Evolutionary conservation across 2,797 vertebrate species (phyloP), one percentile per base, ranked within the genome.

Genomic region (Pangasius larnaudii): DNA sequence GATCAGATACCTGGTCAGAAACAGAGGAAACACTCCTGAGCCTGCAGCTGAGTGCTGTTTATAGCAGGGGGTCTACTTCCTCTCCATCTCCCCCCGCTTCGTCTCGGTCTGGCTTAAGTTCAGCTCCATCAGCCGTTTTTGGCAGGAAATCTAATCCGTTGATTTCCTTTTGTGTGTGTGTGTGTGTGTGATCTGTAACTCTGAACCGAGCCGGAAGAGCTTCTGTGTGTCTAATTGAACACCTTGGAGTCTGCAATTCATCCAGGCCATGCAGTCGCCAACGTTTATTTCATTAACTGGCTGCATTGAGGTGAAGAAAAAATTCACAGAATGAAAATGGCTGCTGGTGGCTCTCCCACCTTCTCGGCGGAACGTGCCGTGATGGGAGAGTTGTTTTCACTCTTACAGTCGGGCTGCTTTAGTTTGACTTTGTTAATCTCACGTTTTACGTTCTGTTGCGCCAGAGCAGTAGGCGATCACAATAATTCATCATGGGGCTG

Each of bases 41-140:
- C 91, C 91, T 86, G 90, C 87, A 89, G 86, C 89, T 71, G 49
- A 84, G 79, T 53, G 71, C 91, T 91, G 88, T 94, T 93, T 91
- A 90, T 86, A 89, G 85, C 79, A 71, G n/a, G 71, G 88, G 42
- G 85, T 82, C 88, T 59, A 67, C 33, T 69, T 85, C 63, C 53
- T 71, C 18, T 77, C 30, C 67, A n/a, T 59, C 49, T 61, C 84
- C 69, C 69, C 13, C 46, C 39, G 14, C 79, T 85, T 77, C 30
- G 46, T 89, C 74, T 79, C 69, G 79, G 90, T 92, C 88, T 89
- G 89, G 90, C 90, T 92, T 88, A 92, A 94, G 91, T 93, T 94
- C 91, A 93, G 92, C 91, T 89, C 90, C 90, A 93, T 93, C 93
- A 93, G 91, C 92, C 88, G 85, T 93, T 93, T 92, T 91, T 93